Percentiles rank a stretch among this genome's conserved stretches.
Evolutionary conservation across 2,888 invertebrate species (phyloP).

Genomic region (Polylopha cassiicola): DNA sequence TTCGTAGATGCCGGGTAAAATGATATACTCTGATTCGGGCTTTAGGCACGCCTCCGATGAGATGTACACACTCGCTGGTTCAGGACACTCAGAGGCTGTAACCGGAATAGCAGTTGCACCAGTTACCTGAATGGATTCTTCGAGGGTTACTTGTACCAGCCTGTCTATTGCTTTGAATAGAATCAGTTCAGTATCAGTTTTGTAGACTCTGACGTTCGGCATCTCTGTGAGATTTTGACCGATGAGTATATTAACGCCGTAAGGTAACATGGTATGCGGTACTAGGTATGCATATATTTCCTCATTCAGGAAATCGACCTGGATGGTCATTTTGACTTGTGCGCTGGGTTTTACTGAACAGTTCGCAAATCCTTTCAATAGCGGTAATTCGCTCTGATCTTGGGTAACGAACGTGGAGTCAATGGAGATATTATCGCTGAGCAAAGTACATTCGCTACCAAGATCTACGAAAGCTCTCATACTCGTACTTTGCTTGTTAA

Average conservation of each 20-base stretch:
- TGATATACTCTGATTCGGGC: not conserved
- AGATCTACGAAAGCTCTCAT: not conserved
- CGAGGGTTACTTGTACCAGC: not conserved
- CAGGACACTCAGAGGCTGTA: not conserved
- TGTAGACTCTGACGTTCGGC: not conserved
- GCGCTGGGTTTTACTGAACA: constrained; percentile 1
- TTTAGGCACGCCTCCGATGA: not conserved
- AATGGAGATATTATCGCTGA: not conserved
- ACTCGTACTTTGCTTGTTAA: not conserved
- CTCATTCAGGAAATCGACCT: not conserved
- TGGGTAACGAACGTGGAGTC: not conserved
- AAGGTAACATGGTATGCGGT: not conserved
- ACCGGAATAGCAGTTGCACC: not conserved
- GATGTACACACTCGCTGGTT: not conserved
- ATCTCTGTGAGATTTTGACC: not conserved
- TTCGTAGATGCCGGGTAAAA: not conserved
- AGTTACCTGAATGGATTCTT: not conserved
- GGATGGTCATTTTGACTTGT: not conserved
- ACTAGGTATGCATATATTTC: not conserved
- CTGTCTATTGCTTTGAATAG: not conserved
- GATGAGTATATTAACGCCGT: not conserved
- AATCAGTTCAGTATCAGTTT: not conserved
- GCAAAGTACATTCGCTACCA: constrained; percentile 1
- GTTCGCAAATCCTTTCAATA: not conserved
- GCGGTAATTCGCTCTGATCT: not conserved